phyloP scores from a whole-genome alignment of 2,888 invertebrate species.

The Agonum fuliginosum region DNA sequence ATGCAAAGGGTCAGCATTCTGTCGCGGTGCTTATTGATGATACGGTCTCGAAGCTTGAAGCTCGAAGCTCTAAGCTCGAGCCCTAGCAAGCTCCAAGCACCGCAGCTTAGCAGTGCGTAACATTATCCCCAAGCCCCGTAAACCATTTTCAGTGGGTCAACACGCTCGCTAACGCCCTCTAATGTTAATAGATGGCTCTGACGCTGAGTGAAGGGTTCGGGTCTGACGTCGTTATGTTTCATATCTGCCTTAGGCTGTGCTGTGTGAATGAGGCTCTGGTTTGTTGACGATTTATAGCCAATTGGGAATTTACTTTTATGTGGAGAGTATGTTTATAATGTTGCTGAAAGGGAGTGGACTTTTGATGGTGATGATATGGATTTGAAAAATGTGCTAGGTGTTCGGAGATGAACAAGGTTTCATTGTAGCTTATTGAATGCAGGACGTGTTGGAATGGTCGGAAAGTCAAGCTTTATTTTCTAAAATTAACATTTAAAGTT shows the following conservation, averaged over 20 bases:
- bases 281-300: constrained; percentile 35
- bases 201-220: constrained; percentile 1
- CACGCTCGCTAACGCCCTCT: constrained; percentile 2
- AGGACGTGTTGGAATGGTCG: background rate
- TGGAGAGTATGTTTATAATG: constrained; percentile 10
- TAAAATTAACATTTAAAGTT: too few species aligned
- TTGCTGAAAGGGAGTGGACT: background rate
- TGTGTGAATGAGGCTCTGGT: constrained; percentile 17
- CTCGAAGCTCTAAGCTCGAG: too few species aligned
- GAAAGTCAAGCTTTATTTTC: too few species aligned
- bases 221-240: constrained; percentile 20
- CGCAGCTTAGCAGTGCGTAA: constrained; percentile 24
- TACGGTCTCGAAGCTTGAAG: constrained; percentile 13
- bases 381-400: background rate
- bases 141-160: constrained; percentile 22
- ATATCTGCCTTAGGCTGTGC: background rate
- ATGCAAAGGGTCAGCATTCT: constrained; percentile 42
- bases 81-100: background rate
- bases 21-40: constrained; percentile 34
- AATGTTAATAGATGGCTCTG: constrained; percentile 41
- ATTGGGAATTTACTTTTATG: constrained; percentile 22
- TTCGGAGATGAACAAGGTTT: background rate
- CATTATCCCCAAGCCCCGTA: constrained; percentile 27
- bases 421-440: background rate
- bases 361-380: constrained; percentile 8